A percentile compares a stretch with the other conserved stretches of the same genome.
phyloP scores from a whole-genome alignment of 2,888 invertebrate species.

The Sarcophaga variegata region DNA sequence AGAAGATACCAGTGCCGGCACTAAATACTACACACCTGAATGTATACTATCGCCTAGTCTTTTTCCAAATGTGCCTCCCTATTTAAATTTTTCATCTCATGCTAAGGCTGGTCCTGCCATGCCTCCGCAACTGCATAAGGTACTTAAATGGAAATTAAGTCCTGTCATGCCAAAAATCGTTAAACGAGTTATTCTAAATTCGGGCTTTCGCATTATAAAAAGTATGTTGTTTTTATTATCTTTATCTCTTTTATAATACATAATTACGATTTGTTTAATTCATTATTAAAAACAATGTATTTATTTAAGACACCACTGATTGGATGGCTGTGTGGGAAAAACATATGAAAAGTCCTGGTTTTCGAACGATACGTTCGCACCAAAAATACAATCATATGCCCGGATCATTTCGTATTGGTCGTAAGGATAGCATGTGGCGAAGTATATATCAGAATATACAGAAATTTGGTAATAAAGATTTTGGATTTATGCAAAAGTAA shows the following conservation, averaged over 20 bases:
- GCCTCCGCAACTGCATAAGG: slow-evolving; percentile 88
- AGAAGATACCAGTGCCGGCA: slow-evolving; percentile 61
- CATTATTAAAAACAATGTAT: not conserved
- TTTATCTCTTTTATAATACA: not conserved
- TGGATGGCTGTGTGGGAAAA: slow-evolving; percentile 99
- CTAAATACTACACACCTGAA: slow-evolving; percentile 75
- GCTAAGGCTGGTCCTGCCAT: slow-evolving; percentile 84
- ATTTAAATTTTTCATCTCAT: slow-evolving; percentile 88
- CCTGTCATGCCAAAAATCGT: slow-evolving; percentile 97
- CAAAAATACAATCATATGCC: slow-evolving; percentile 99
- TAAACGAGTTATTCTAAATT: slow-evolving; percentile 91
- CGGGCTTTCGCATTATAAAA: slow-evolving; percentile 93
- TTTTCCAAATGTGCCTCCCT: slow-evolving; percentile 90
- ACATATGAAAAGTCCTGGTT: slow-evolving; percentile 96
- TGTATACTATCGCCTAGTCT: slow-evolving; percentile 84
- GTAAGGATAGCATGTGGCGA: slow-evolving; percentile 96
- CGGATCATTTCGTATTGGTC: slow-evolving; percentile 98
- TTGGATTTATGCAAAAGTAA: slow-evolving; percentile 93
- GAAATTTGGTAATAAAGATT: slow-evolving; percentile 85
- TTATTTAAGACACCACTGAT: slow-evolving; percentile 87
- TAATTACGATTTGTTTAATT: no score
- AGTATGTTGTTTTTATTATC: slow-evolving; percentile 83
- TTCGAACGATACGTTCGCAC: slow-evolving; percentile 91
- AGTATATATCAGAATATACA: slow-evolving; percentile 86
- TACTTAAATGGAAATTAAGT: slow-evolving; percentile 96